Percentiles rank a stretch among this genome's conserved stretches.
Evolutionary conservation across 2,113 vertebrate genomes (phyloP).

Genomic region (human): GRCh38 chr9:112932501-112933000

Average conservation of each 20-base stretch:
- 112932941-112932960: neutral
- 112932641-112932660: neutral
- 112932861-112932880: neutral
- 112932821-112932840: neutral
- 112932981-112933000: neutral
- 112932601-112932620: neutral
- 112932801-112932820: neutral
- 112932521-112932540: neutral
- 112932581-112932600: neutral
- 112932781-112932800: neutral
- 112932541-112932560: neutral
- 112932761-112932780: neutral
- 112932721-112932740: neutral
- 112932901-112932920: neutral
- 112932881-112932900: neutral
- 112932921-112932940: neutral
- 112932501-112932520: neutral
- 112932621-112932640: neutral
- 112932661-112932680: neutral
- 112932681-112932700: neutral
- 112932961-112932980: neutral
- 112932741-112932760: neutral
- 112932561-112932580: neutral
- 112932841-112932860: neutral
- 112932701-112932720: neutral